phyloP scores from a whole-genome alignment of 64 coral and sea anemone genomes.

The Astreopora myriophthalma region DNA sequence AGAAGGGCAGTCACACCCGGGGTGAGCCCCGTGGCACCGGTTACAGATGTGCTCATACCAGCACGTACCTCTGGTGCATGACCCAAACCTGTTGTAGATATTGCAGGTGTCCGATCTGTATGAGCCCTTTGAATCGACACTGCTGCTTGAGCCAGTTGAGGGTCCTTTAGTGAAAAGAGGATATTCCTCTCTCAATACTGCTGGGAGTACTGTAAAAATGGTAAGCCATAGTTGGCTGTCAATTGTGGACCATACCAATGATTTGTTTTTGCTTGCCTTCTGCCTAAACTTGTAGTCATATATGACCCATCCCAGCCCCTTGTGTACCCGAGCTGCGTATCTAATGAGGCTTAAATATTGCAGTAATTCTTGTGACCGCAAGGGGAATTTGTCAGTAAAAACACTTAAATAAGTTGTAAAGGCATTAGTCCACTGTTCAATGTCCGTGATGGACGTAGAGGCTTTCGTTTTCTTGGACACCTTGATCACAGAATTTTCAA shows the following conservation, averaged over 20 bases:
- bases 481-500: background rate
- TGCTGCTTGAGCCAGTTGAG: background rate
- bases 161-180: conserved; percentile 19
- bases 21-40: background rate
- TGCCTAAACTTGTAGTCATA: no score
- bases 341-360: no score
- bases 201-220: conserved; percentile 33
- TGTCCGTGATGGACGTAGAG: no score
- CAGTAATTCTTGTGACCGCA: no score
- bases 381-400: no score
- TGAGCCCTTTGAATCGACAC: background rate
- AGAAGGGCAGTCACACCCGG: background rate
- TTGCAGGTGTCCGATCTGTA: conserved; percentile 13
- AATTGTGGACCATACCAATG: conserved; percentile 17
- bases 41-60: background rate
- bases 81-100: background rate
- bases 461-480: no score
- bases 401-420: no score
- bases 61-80: background rate
- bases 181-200: conserved; percentile 1
- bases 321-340: no score
- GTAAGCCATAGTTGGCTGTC: conserved; percentile 41
- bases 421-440: no score
- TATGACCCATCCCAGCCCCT: no score
- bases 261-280: background rate